phyloP scores from a whole-genome alignment of 2,888 invertebrate genomes.

The Aspidiotus destructor region DNA sequence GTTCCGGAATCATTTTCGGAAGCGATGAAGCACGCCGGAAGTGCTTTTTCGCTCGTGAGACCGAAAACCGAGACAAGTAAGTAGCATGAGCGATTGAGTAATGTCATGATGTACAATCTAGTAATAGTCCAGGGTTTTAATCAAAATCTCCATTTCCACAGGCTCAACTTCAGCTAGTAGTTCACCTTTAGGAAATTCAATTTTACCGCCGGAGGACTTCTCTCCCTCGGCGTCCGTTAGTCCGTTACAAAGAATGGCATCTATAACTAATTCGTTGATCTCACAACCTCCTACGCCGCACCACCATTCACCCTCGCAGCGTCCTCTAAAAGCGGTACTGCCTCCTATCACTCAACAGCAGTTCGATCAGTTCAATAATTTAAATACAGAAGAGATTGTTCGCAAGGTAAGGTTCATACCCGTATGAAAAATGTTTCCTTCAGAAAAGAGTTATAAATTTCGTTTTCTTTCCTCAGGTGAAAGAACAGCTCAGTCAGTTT shows the following conservation, averaged over 20 bases:
- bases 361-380: slow-evolving; percentile 93
- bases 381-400: slow-evolving; percentile 97
- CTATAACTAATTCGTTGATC: slow-evolving; percentile 92
- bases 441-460: background rate
- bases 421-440: background rate
- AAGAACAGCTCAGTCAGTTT: slow-evolving; percentile 88
- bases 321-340: slow-evolving; percentile 89
- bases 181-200: slow-evolving; percentile 74
- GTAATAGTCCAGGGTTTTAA: background rate
- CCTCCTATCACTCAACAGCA: slow-evolving; percentile 98
- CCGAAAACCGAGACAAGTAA: slow-evolving; percentile 71
- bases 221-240: slow-evolving; percentile 73
- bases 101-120: background rate
- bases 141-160: background rate
- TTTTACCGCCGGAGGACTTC: slow-evolving; percentile 77
- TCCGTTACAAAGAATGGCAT: slow-evolving; percentile 93
- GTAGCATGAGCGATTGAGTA: slow-evolving; percentile 7
- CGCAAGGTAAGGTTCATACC: slow-evolving; percentile 53
- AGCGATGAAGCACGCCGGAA: slow-evolving; percentile 64
- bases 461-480: slow-evolving; percentile 55
- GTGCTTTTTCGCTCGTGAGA: slow-evolving; percentile 78
- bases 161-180: slow-evolving; percentile 50
- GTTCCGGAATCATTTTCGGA: slow-evolving; percentile 53
- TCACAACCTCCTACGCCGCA: slow-evolving; percentile 76
- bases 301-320: slow-evolving; percentile 70